Evolutionary conservation across 1,140 invertebrate species (phyloP), one percentile per base, ranked within the genome.

Genomic region (Anastrepha obliqua): DNA sequence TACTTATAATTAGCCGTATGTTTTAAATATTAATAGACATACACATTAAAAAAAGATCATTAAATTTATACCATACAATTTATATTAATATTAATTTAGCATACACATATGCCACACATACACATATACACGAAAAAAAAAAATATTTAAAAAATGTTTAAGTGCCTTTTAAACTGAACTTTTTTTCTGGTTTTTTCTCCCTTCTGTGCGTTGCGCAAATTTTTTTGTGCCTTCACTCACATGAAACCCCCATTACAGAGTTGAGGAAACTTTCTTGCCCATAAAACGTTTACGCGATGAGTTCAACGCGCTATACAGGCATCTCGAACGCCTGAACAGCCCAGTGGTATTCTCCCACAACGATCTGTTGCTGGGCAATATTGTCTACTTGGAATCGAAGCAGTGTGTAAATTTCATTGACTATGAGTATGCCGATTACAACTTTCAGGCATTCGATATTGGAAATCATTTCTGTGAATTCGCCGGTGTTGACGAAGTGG

Each of bases 381-480:
- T 99, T 87, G 96, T 99, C 86, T 97, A 97, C 91, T 96, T 97
- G 90, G 93, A 96, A 91, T 94, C 95, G 88, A 95, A 95, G 90
- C 94, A 95, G 89, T 94, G 94, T 89, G 96, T 99, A 4, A 96
- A 96, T 39, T 99, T 99, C 93, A 99, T 99, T 90, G 99, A 99
- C 94, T 99, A 98, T 94, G 99, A 99, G 93, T 99, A 99, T 94
- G 97, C 97, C 8, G 96, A 95, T 88, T 96, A 96, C 90, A 99
- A 99, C 94, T 99, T 98, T 94, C 97, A 98, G 94, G 97, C 98
- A 1, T 99, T 96, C 94, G 99, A 99, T 94, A 98, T 99, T 93
- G 99, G 96, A 17, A 99, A 99, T 95, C 98, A 99, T 95, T 99
- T 99, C 95, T 96, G 97, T 91, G 99, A 99, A 95, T 99, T 98